A percentile compares a stretch with the other conserved stretches of the same genome.
phyloP scores from a whole-genome alignment of 2,113 vertebrate genomes.

The Oryzias celebensis region DNA sequence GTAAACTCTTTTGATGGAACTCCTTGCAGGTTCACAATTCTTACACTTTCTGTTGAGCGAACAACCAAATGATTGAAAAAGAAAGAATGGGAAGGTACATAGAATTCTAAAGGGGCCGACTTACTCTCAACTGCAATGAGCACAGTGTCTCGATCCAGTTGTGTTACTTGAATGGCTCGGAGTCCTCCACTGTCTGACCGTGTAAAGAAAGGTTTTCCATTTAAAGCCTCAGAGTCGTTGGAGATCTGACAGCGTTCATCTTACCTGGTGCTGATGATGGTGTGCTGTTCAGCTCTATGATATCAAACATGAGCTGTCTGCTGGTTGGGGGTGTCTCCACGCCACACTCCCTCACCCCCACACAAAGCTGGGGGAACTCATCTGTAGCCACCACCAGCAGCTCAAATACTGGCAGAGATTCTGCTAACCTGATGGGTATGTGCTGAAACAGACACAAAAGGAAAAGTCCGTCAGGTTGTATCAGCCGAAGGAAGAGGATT shows the following conservation, averaged over 20 bases:
- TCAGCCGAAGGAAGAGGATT: not conserved
- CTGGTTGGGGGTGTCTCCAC: conserved; percentile 41
- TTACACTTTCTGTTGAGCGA: conserved; percentile 75
- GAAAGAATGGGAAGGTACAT: not conserved
- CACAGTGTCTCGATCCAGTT: conserved; percentile 86
- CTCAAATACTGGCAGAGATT: conserved; percentile 81
- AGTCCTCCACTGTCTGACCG: conserved; percentile 73
- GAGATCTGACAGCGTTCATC: not conserved
- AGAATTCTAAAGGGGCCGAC: conserved; percentile 28
- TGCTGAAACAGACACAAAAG: conserved; percentile 65
- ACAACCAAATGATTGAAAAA: not conserved
- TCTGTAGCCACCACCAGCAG: conserved; percentile 83
- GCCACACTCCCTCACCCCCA: conserved; percentile 77
- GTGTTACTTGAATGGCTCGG: conserved; percentile 80
- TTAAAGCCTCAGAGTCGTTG: not conserved
- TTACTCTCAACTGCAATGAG: conserved; percentile 85
- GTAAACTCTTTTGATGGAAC: conserved; percentile 74
- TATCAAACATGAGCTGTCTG: conserved; percentile 80
- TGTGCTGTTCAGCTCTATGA: conserved; percentile 78
- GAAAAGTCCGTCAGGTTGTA: not conserved
- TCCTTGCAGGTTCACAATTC: conserved; percentile 81
- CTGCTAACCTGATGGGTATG: conserved; percentile 76
- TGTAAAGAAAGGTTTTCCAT: not conserved
- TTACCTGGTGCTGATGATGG: conserved; percentile 55
- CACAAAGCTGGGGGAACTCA: conserved; percentile 86